Base-by-base conservation (phyloP, 2,888 invertebrate genomes). In the Xestia ashworthii region DNA sequence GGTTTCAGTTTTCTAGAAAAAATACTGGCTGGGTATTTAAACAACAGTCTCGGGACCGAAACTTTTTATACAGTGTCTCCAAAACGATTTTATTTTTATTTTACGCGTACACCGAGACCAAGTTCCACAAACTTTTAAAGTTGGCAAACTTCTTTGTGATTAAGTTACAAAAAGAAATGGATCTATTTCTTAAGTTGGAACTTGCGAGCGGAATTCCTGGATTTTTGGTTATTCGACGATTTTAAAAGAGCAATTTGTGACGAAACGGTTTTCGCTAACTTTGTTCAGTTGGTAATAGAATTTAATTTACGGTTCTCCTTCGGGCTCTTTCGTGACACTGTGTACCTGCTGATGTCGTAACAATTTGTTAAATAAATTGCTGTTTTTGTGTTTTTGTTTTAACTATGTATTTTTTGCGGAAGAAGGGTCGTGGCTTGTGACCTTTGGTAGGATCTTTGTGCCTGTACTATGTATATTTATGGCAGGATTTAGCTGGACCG, bases 131-230 rank as follows among this genome's bases (percentile, higher is more conserved):
- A 89, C 88, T 91, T 91, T 91, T 87, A 87, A 90, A 90, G 89
- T 91, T 83, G 74, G 73, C 78, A 83, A 90, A 89, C 90, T 88
- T 90, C 86, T 89, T 88, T 88, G 91, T 89, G 92, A 92, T 92
- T 90, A 91, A 91, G 92, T 92, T 91, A 89, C 89, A 88, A 86
- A 90, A 91, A 89, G 91, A 89, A 91, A 91, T 91, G 90, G 89
- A 91, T 91, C 90, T 90, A 91, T 92, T 89, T 87, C 85, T 82
- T 83, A 89, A 89, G 87, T 89, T 86, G 83, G 72, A 79, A 82
- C 83, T 88, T 85, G 80, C 74, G 77, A 81, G 71, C 76, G 83
- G 74, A 82, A 81, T 85, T 83, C 73, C 82, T 82, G 78, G 85
- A 77, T 88, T 88, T 88, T 84, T 86, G 81, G 82, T 79, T 86